phyloP scores from a whole-genome alignment of 2,888 invertebrate species.

The Chrysolina haemoptera region DNA sequence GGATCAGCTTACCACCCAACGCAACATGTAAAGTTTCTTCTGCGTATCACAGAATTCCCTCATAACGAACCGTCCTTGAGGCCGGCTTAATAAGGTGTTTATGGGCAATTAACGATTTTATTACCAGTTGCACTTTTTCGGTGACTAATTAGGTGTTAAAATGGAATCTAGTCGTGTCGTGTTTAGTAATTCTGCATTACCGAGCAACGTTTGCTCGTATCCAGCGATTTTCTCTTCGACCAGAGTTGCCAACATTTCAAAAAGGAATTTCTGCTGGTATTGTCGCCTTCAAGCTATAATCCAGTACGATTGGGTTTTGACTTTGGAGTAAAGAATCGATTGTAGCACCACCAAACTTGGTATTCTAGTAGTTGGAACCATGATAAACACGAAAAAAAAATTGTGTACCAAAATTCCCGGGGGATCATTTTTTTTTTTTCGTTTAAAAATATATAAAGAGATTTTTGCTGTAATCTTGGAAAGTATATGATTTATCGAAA shows the following conservation, averaged over 20 bases:
- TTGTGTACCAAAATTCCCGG: no score
- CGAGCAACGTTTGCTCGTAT: slow-evolving; percentile 23
- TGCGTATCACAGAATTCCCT: slow-evolving; percentile 47
- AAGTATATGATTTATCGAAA: no score
- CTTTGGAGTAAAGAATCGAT: no score
- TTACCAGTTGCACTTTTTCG: slow-evolving; percentile 53
- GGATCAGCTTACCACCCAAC: slow-evolving; percentile 13
- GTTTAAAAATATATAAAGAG: no score
- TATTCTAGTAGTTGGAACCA: no score
- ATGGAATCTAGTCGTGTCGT: slow-evolving; percentile 53
- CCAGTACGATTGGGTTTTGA: no score
- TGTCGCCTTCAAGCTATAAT: no score
- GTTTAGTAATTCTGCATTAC: slow-evolving; percentile 50
- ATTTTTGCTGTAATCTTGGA: no score
- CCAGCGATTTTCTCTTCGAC: slow-evolving; percentile 8
- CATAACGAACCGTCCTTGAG: slow-evolving; percentile 49
- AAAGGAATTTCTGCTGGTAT: no score
- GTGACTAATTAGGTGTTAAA: slow-evolving; percentile 57
- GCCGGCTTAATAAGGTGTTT: slow-evolving; percentile 54
- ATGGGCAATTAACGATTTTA: slow-evolving; percentile 58
- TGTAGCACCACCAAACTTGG: no score
- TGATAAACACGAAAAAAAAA: no score
- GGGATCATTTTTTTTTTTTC: no score
- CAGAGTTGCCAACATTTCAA: slow-evolving; percentile 2
- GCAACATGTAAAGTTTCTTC: slow-evolving; percentile 39